Evolutionary conservation across 2,113 vertebrate genomes (phyloP), one percentile per base, ranked within the genome.

Genomic region (Monarcha castaneiventris): DNA sequence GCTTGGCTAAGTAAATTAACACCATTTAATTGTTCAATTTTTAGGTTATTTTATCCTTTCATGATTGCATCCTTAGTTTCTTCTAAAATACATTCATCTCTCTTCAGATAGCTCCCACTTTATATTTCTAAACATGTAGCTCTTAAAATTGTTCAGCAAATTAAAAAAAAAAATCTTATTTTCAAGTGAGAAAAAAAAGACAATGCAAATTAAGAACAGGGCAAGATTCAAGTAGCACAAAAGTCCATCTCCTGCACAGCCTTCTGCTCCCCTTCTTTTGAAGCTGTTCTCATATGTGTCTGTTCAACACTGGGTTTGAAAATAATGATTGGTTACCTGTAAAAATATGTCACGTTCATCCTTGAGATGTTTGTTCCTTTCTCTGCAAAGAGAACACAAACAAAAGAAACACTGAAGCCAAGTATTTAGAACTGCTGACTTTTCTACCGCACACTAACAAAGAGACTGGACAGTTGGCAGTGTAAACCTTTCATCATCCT

Each of bases 281-380:
- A 74, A 41, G 23, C 23, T 91, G 56, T 63, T 91, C 52, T 87
- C 25, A 3, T 35, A 29, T 3, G 7, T 61, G n/a, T 55, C 43
- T 81, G 33, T 21, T 59, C 52, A 84, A 74, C 14, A 67, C 1
- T 30, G 3, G 14, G 16, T 43, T 87, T 84, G 56, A 67, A 92
- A 93, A 64, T 17, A 56, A 33, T 11, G 43, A 20, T 43, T 54
- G 12, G 52, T 75, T 97, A 98, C 98, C 98, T 98, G 98, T 48
- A 98, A 98, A 96, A 93, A 94, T 56, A 99, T 97, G 94, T 99
- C 99, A 61, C 93, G 96, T 93, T 99, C 99, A 74, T 99, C 99
- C 93, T 97, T 98, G 74, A 99, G 97, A 87, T 99, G 98, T 87
- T 99, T 99, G 97, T 99, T 99, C 97, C 99, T 99, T 97, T 99